phyloP scores from a whole-genome alignment of 1,140 invertebrate species.

The Rhagoletis pomonella region DNA sequence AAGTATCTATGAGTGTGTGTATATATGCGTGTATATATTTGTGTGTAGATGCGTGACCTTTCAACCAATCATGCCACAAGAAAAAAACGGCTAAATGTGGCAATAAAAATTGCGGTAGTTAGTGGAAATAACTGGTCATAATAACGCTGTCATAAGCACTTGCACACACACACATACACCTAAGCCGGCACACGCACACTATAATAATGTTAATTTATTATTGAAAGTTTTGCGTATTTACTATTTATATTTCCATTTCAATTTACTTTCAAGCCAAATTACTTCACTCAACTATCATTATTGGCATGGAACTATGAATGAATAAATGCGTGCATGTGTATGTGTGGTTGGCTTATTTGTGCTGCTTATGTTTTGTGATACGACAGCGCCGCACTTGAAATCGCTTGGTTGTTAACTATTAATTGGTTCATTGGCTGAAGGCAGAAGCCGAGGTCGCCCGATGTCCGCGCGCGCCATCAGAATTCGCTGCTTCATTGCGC shows the following conservation, averaged over 20 bases:
- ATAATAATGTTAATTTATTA: background rate
- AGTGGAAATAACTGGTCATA: constrained; percentile 47
- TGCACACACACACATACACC: constrained; percentile 17
- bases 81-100: background rate
- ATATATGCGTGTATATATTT: background rate
- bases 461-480: constrained; percentile 19
- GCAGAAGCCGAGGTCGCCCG: constrained; percentile 13
- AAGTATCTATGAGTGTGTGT: background rate
- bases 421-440: constrained; percentile 46
- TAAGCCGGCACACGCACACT: background rate
- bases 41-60: background rate
- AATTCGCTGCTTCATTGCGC: background rate
- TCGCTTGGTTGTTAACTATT: background rate
- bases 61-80: constrained; percentile 12
- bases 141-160: constrained; percentile 1
- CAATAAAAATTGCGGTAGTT: constrained; percentile 27
- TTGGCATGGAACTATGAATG: background rate
- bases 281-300: background rate
- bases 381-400: constrained; percentile 30
- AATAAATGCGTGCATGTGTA: background rate
- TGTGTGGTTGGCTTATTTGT: too few relatives aligned
- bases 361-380: background rate
- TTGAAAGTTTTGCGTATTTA: constrained; percentile 3
- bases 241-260: constrained; percentile 4
- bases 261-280: constrained; percentile 17